These are phyloP conservation scores for Rhodophaea formosa DNA, from an alignment of 2,888 invertebrate species.

Conservation along the genomic window DNA sequence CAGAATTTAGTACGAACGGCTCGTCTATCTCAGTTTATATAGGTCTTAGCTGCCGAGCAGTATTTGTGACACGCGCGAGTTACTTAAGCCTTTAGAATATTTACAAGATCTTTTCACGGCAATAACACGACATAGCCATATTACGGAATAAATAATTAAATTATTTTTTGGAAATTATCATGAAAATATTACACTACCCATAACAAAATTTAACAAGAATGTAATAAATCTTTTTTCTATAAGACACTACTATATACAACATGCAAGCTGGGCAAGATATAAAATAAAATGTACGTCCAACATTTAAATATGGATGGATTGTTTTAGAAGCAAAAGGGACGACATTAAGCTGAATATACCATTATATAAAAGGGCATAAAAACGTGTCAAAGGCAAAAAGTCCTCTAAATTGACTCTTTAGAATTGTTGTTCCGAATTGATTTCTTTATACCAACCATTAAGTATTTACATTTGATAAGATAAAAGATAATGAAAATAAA, in stretches of 20 bases:
- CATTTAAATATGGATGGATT: constrained; percentile 71
- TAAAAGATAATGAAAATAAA: constrained; percentile 49
- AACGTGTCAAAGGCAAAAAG: constrained; percentile 45
- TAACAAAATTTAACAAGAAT: constrained; percentile 75
- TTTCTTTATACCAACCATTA: constrained; percentile 1
- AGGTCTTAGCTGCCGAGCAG: too few relatives aligned
- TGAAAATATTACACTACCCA: constrained; percentile 67
- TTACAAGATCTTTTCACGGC: constrained; percentile 48
- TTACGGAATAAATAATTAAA: constrained; percentile 43
- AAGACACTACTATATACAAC: constrained; percentile 71
- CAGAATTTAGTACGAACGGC: too few relatives aligned
- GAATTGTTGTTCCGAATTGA: constrained; percentile 33
- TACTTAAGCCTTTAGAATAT: constrained; percentile 48
- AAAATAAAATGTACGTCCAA: constrained; percentile 65
- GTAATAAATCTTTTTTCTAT: constrained; percentile 55
- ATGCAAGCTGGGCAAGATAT: constrained; percentile 74
- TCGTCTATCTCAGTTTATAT: too few relatives aligned
- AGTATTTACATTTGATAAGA: constrained; percentile 36
- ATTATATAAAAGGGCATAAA: constrained; percentile 45
- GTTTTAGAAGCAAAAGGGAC: constrained; percentile 66
- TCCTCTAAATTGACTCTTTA: constrained; percentile 59
- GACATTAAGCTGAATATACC: constrained; percentile 49
- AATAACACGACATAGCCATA: constrained; percentile 47
- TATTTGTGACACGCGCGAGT: constrained; percentile 60
- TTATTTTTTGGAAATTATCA: constrained; percentile 45